Base-by-base conservation (phyloP, 2,113 vertebrate species). In the Rafetus swinhoei region DNA sequence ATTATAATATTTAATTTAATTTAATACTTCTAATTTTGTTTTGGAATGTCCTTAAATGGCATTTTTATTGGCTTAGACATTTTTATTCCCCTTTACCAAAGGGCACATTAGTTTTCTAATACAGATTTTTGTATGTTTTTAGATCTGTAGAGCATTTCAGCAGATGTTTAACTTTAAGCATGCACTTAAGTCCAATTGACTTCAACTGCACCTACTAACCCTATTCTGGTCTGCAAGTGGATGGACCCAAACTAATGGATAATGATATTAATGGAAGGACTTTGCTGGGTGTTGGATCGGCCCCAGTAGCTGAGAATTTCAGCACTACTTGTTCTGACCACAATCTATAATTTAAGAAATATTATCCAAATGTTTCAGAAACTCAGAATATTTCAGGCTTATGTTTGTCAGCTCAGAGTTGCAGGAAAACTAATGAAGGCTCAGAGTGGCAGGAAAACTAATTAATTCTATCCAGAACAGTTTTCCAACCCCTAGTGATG, bases 191-290 rank as follows among this genome's bases (percentile, higher is more conserved):
- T 50, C 39, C 22, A 24, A 77, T 25, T 77, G 39, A 77, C 12
- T 45, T 77, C 65, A 35, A 4, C 18, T 35, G 65, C 65, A 72
- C n/a, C 0, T 52, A 3, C 29, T 29, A 6, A 74, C 80, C 32
- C 54, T 13, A 12, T 35, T 4, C 12, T 21, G 25, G 39, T 2
- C 27, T n/a, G n/a, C 18, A 12, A n/a, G 9, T 0, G 53, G 13
- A 22, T 19, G 55, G 74, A 35, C 8, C 29, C 22, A 13, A 19
- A 4, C 9, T 50, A 32, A 11, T 13, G 7, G n/a, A 4, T 77
- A 72, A 14, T 11, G 2, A 74, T 62, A 21, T 19, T 25, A 80
- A 27, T 4, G 2, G 39, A 60, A 85, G 35, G 35, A 27, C 35
- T 39, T 74, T n/a, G 10, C 29, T 6, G 6, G 7, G 4, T 90